Evolutionary conservation across 2,113 vertebrate genomes (phyloP).

Genomic region (Proterorhinus semilunaris): DNA sequence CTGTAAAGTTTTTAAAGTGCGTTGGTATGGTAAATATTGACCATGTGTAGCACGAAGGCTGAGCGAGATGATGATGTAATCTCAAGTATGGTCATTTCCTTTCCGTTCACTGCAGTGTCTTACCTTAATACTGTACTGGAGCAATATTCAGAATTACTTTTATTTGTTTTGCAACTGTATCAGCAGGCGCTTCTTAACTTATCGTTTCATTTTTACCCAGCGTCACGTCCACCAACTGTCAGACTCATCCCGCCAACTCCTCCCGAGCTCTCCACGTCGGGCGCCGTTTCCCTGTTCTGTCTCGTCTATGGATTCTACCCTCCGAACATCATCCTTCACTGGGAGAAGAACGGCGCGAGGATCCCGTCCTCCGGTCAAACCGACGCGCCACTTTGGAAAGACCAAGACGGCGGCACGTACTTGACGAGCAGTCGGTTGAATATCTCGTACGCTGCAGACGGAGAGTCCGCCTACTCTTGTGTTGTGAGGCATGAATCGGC

Average conservation of each 20-base stretch:
- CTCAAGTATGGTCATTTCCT: too few species aligned
- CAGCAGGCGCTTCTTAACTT: background rate
- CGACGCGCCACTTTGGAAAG: conserved; percentile 49
- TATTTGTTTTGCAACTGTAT: background rate
- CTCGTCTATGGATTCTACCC: conserved; percentile 65
- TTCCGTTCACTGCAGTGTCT: too few species aligned
- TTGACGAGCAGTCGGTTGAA: conserved; percentile 64
- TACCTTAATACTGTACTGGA: too few species aligned
- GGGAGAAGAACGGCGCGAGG: conserved; percentile 51
- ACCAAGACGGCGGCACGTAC: conserved; percentile 33
- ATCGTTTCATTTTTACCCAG: conserved; percentile 30
- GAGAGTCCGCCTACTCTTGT: conserved; percentile 56
- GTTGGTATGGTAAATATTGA: too few species aligned
- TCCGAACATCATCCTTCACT: conserved; percentile 54
- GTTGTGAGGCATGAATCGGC: conserved; percentile 67
- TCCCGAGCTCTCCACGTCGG: conserved; percentile 30
- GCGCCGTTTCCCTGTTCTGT: conserved; percentile 46
- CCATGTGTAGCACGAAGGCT: too few species aligned
- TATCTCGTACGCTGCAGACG: conserved; percentile 21
- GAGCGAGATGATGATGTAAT: too few species aligned
- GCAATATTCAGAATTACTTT: background rate
- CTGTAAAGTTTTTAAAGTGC: too few species aligned
- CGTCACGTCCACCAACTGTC: conserved; percentile 39
- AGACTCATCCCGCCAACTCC: conserved; percentile 48
- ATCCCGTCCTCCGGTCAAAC: conserved; percentile 33